Base-by-base conservation (phyloP, 2,797 vertebrate species). In the Orientallactaga sibirica region DNA sequence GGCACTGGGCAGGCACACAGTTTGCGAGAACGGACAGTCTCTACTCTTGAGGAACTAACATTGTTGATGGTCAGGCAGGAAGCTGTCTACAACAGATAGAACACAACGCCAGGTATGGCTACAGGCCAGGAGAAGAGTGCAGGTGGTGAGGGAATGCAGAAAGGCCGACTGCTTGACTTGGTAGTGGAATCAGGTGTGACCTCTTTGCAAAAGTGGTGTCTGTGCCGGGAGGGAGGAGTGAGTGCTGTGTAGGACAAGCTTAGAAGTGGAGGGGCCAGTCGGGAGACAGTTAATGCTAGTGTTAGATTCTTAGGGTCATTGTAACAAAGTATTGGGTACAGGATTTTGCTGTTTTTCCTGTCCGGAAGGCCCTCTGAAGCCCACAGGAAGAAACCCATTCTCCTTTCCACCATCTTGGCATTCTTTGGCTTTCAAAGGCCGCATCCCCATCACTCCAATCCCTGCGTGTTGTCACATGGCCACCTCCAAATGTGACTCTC, bases 151-250 rank as follows among this genome's bases (percentile, higher is more conserved):
- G 61, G 55, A 89, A 88, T 11, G 22, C 24, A 70, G 64, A 61
- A 58, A 68, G 52, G 29, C 64, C 0, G 43, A 43, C 8, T 43
- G 33, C 33, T 62, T 0, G 6, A n/a, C 64, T 64, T 0, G 0
- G 64, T 20, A 22, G 3, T 15, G 3, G 4, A 12, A 9, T 2
- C 18, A 33, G 64, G n/a, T 19, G 3, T 6, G 37, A 18, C 11
- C 41, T 77, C n/a, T n/a, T n/a, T 14, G 27, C 18, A 10, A 67
- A 22, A 8, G 20, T n/a, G 58, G 62, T 6, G 2, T 19, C n/a
- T 22, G 43, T 74, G 4, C 55, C 43, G 55, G 77, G 18, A 14
- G n/a, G 2, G 4, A 48, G 20, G 41, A 48, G 27, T 14, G 41
- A 48, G 27, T 14, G 0, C 29, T 66, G 7, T 27, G 5, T 25